Base-by-base conservation (phyloP, 1,140 invertebrate species). In the Neodiprion pinetum region DNA sequence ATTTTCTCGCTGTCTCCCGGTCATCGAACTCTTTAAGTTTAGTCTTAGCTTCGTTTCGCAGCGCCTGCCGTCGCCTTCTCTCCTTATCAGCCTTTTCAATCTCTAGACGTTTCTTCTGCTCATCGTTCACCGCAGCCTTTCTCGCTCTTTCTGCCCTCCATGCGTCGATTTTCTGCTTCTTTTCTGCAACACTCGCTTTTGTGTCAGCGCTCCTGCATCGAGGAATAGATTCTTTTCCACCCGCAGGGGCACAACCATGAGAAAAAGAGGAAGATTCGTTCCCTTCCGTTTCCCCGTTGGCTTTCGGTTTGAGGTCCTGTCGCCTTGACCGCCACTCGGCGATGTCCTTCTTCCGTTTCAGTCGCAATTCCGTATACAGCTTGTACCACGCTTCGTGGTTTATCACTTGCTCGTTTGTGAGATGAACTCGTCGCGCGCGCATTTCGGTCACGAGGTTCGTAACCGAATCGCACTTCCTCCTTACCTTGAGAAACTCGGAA, bases 331-430 rank as follows among this genome's bases (percentile, higher is more conserved):
- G 81, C 88, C 88, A 89, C 67, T 85, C 78, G 11, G 76, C 77
- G 0, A 88, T 76, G 0, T 78, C 74, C 0, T 73, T 68, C 61
- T 76, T 81, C 66, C 88, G 87, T 17, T 84, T 86, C 4, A 87
- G 82, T 0, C 84, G 81, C n/a, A 89, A 72, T 0, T 80, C 72
- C 10, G 83, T 28, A 67, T 89, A 89, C 17, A 80, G 47, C 73
- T 86, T 88, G 74, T 88, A 88, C 88, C 88, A 89, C 0, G 82
- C 80, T 61, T 88, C 88, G 71, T 89, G 88, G 74, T 88, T 87
- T 5, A 88, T 76, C 12, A 88, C 88, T 4, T 70, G 67, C 47
- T 87, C 85, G 0, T 74, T 76, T 1, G 84, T 81, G 7, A 88
- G 48, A 77, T 89, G 87, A 0, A 87, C 87, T 78, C 82, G 88